phyloP scores from a whole-genome alignment of 2,888 invertebrate genomes.

The Bombylius major region DNA sequence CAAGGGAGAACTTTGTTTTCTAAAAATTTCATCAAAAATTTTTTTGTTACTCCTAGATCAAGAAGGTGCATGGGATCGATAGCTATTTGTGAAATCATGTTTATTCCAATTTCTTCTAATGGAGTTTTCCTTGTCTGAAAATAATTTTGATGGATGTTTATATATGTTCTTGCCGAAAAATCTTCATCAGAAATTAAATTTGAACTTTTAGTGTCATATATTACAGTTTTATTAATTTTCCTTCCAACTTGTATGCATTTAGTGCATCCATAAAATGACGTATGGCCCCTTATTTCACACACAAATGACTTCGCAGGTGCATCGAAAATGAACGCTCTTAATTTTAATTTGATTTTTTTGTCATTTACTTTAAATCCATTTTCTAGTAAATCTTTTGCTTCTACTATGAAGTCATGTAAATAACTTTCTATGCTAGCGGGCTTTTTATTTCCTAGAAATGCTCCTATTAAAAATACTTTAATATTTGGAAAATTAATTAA shows the following conservation, averaged over 20 bases:
- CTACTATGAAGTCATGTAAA: not conserved
- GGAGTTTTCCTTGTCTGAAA: not conserved
- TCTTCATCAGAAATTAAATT: not conserved
- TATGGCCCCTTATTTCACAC: not conserved
- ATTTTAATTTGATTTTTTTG: not conserved
- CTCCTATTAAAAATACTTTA: not conserved
- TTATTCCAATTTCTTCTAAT: not conserved
- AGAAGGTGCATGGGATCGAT: conserved; percentile 2
- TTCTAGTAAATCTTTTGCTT: not conserved
- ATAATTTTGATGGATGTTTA: not conserved
- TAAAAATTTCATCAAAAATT: not conserved
- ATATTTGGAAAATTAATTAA: not conserved
- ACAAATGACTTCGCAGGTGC: not conserved
- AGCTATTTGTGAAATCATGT: conserved; percentile 1
- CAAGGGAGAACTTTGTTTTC: not conserved
- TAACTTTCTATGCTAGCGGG: not conserved
- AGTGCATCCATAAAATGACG: too few species aligned
- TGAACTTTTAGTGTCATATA: not conserved
- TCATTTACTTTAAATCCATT: not conserved
- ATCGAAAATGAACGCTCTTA: not conserved
- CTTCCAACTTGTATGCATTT: too few species aligned
- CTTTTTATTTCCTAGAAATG: not conserved
- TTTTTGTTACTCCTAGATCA: not conserved
- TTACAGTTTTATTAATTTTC: not conserved
- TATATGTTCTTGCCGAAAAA: not conserved